Conservation (phyloP, 2,888 invertebrate species). For the Zaprionus bogoriensis region DNA sequence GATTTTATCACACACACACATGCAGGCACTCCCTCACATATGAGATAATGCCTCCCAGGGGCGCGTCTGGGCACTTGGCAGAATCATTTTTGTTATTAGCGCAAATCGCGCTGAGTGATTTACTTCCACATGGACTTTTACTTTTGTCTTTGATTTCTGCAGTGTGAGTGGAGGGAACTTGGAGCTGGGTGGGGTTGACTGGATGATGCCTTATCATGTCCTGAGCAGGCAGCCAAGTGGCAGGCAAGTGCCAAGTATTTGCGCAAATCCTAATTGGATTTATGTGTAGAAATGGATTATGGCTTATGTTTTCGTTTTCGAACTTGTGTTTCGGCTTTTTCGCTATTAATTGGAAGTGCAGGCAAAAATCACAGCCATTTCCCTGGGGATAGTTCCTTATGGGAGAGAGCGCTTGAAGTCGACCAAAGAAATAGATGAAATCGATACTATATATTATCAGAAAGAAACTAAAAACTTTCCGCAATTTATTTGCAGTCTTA, state of each 20-base stretch:
- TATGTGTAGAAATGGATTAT: slow-evolving; percentile 76
- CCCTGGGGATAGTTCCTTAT: slow-evolving; percentile 8
- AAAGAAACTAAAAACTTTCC: too few species aligned
- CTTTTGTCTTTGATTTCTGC: slow-evolving; percentile 73
- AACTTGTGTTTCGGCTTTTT: slow-evolving; percentile 36
- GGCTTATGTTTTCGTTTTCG: slow-evolving; percentile 67
- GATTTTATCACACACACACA: slow-evolving; percentile 47
- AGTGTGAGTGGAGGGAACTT: not conserved
- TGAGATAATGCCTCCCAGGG: slow-evolving; percentile 76
- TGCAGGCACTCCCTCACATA: slow-evolving; percentile 26
- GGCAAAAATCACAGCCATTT: not conserved
- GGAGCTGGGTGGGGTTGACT: not conserved
- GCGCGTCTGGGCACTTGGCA: slow-evolving; percentile 53
- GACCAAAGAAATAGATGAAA: too few species aligned
- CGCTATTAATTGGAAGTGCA: slow-evolving; percentile 57
- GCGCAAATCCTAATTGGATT: slow-evolving; percentile 78
- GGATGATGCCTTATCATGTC: slow-evolving; percentile 43
- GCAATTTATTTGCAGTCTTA: too few species aligned
- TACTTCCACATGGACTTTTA: slow-evolving; percentile 75
- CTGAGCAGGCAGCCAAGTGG: slow-evolving; percentile 45
- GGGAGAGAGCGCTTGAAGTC: too few species aligned
- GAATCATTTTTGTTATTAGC: slow-evolving; percentile 80
- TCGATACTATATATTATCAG: too few species aligned
- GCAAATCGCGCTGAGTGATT: slow-evolving; percentile 78
- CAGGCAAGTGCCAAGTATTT: slow-evolving; percentile 39